Conservation (phyloP, 2,113 vertebrate genomes). For the Narcine bancroftii region DNA sequence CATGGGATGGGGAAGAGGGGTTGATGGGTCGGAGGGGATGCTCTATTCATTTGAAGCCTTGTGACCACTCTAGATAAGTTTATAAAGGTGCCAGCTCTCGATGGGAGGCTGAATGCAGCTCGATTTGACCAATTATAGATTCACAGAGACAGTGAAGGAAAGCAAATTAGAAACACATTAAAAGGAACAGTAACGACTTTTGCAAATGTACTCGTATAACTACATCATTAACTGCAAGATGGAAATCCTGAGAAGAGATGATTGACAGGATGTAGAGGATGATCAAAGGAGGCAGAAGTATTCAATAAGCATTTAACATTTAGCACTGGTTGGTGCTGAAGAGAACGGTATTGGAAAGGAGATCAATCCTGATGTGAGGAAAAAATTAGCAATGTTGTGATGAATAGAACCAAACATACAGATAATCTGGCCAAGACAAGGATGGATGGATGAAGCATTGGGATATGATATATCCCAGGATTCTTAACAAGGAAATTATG, state of each 20-base stretch:
- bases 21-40: no score
- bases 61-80: no score
- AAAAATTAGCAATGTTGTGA: not conserved
- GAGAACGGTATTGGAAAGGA: not conserved
- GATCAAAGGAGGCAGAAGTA: not conserved
- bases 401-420: not conserved
- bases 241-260: not conserved
- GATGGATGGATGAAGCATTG: not conserved
- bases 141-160: no score
- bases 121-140: no score
- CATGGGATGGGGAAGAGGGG: no score
- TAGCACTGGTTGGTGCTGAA: not conserved
- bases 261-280: not conserved
- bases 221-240: no score
- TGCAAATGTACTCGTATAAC: no score
- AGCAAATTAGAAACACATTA: no score
- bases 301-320: not conserved
- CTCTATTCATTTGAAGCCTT: no score
- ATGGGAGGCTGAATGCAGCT: no score
- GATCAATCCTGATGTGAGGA: not conserved
- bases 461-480: not conserved
- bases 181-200: no score
- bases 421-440: not conserved
- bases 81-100: no score
- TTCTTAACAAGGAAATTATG: not conserved